These are phyloP conservation scores for Achlya flavicornis DNA, from an alignment of 2,888 invertebrate genomes.

Conservation along the genomic window DNA sequence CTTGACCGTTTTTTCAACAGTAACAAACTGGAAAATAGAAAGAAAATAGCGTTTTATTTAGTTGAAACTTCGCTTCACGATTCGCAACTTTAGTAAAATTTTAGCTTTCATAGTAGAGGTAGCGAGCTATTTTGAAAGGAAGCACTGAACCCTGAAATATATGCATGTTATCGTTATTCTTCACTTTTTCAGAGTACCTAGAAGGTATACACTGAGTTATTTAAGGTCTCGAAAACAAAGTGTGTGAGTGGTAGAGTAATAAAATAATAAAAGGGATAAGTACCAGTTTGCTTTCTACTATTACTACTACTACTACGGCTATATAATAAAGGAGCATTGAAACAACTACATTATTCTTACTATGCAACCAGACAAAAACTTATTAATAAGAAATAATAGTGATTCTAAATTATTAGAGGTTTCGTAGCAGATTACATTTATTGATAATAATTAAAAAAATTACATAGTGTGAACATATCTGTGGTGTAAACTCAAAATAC, in stretches of 20 bases:
- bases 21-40: slow-evolving; percentile 31
- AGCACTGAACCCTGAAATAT: not conserved
- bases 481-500: too few relatives aligned
- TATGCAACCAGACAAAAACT: not conserved
- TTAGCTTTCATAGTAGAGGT: slow-evolving; percentile 56
- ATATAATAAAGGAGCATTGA: not conserved
- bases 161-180: not conserved
- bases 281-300: too few relatives aligned
- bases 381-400: not conserved
- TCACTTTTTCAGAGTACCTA: not conserved
- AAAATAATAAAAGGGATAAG: too few relatives aligned
- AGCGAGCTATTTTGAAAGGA: not conserved
- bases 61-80: slow-evolving; percentile 58
- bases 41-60: slow-evolving; percentile 39
- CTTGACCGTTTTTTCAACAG: slow-evolving; percentile 14
- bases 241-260: not conserved
- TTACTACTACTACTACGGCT: too few relatives aligned
- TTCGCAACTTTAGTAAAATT: slow-evolving; percentile 58
- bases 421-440: not conserved
- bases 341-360: too few relatives aligned
- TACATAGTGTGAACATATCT: too few relatives aligned
- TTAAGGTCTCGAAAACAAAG: not conserved
- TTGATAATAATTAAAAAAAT: too few relatives aligned
- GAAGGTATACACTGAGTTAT: not conserved
- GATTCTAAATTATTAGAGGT: not conserved